phyloP scores from a whole-genome alignment of 2,797 vertebrate species.

The Betta splendens region DNA sequence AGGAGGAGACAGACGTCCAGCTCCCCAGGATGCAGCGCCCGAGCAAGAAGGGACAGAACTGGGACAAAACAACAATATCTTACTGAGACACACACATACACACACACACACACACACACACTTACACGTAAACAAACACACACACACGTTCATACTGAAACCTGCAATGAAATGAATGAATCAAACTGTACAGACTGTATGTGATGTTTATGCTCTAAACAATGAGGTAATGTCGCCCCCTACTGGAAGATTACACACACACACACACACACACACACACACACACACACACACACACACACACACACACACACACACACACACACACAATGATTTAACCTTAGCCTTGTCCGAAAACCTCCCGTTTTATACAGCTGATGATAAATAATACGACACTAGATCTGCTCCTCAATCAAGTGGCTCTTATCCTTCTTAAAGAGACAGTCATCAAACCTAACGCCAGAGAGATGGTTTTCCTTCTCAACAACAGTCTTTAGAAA shows the following conservation, averaged over 20 bases:
- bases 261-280: slow-evolving; percentile 2
- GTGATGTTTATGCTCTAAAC: slow-evolving; percentile 54
- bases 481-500: slow-evolving; percentile 14
- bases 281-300: slow-evolving; percentile 8
- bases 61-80: slow-evolving; percentile 88
- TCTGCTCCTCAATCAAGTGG: slow-evolving; percentile 44
- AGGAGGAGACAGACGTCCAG: slow-evolving; percentile 83
- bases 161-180: slow-evolving; percentile 47
- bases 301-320: slow-evolving; percentile 24
- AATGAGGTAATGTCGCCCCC: slow-evolving; percentile 60
- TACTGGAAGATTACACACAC: slow-evolving; percentile 50
- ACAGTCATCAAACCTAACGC: slow-evolving; percentile 26
- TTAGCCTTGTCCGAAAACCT: slow-evolving; percentile 61
- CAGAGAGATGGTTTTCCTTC: slow-evolving; percentile 18
- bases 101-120: slow-evolving; percentile 32
- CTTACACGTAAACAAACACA: slow-evolving; percentile 30
- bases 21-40: slow-evolving; percentile 79
- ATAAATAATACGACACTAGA: slow-evolving; percentile 34
- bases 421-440: slow-evolving; percentile 33
- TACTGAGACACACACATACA: slow-evolving; percentile 79
- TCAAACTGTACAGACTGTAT: slow-evolving; percentile 56
- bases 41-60: slow-evolving; percentile 86
- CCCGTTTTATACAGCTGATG: slow-evolving; percentile 53
- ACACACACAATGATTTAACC: slow-evolving; percentile 53
- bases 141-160: slow-evolving; percentile 35